phyloP scores from a whole-genome alignment of 2,113 vertebrate genomes.

The Brachypodius melanocephalos region DNA sequence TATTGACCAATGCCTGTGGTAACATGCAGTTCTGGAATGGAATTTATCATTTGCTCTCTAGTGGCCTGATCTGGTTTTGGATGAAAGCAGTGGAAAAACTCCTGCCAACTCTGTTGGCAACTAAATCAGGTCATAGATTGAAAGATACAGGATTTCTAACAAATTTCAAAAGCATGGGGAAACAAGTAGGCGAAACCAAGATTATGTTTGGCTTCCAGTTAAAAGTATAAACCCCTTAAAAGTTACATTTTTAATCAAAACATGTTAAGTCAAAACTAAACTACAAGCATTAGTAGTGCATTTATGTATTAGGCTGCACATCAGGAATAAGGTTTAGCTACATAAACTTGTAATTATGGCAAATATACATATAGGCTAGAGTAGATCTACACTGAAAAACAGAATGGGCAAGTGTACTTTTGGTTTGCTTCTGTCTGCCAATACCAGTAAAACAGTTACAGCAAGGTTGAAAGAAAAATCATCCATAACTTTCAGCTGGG shows the following conservation, averaged over 20 bases:
- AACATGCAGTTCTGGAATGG: not conserved
- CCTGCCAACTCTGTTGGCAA: not conserved
- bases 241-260: not conserved
- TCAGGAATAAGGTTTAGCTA: not conserved
- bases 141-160: not conserved
- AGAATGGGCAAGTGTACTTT: not conserved
- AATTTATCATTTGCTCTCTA: not conserved
- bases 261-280: not conserved
- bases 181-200: not conserved
- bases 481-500: not conserved
- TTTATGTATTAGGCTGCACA: accelerated
- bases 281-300: not conserved
- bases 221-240: not conserved
- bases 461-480: not conserved
- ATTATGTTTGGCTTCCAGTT: not conserved
- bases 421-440: not conserved
- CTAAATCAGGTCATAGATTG: not conserved
- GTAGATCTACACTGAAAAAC: not conserved
- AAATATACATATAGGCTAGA: not conserved
- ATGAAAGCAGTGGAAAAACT: not conserved
- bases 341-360: not conserved
- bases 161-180: not conserved
- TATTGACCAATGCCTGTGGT: not conserved
- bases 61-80: slow-evolving; percentile 2
- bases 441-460: not conserved